Base-by-base conservation (phyloP, 1,140 invertebrate species). In the Aphidius gifuensis region DNA sequence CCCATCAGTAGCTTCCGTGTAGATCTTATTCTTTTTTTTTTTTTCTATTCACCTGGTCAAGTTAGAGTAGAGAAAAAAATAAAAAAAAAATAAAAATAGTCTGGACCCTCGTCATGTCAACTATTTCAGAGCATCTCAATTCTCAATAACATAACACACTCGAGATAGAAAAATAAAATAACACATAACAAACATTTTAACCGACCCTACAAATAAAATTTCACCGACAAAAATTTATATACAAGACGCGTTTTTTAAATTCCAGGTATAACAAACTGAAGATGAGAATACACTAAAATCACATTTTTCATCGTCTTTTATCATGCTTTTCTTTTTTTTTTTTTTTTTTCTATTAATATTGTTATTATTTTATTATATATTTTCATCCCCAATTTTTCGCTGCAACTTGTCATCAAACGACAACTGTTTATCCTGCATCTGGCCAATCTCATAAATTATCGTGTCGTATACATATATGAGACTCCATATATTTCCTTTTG, bases 51-150 rank as follows among this genome's bases (percentile, higher is more conserved):
- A 76, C 72, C 77, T 75, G 76, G 54, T 66, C 76, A 74, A 75
- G 73, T 75, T 67, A 71, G 66, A 58, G 58, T 60, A 58, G 48
- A 60, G 60, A 51, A 49, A 66, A 21, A 39, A 21, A 39, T 7
- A 58, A 9, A 48, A 32, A 32, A 11, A 58, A 6, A 9, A 48
- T 9, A 9, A 48, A n/a, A 16, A 50, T 50, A 21, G 21, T 32
- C n/a, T 21, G 72, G 77, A 80, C 78, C 78, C 79, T 79, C 76
- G 78, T 79, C 78, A 74, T 70, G 71, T 76, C 72, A 70, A 71
- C 69, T 65, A 65, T 71, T 57, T 16, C 16, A 55, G 61, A 69
- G 75, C 71, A 66, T 80, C 76, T 79, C 78, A 76, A 80, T 79
- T 16, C 16, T 16, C 16, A 16, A 16, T 16, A 16, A 16, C 16